Evolutionary conservation across 2,113 vertebrate species (phyloP), one percentile per base, ranked within the genome.

Genomic region (Paradoxurus hermaphroditus): DNA sequence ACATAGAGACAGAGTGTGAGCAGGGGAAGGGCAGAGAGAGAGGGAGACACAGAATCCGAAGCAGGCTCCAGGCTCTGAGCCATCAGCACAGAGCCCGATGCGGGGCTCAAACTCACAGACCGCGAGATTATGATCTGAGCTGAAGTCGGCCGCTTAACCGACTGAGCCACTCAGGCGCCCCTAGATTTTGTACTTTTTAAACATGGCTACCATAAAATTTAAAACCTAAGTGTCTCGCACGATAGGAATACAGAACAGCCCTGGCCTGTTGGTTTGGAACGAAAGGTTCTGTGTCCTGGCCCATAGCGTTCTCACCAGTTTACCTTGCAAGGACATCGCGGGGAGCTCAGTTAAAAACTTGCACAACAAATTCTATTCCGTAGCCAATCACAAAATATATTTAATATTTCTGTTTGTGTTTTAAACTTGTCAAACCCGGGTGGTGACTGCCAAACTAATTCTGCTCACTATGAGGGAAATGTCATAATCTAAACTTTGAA

Each of bases 261-360:
- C 19, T 72, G 78, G 36, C 75, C 53, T 89, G n/a, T 39, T 87
- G 41, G 41, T 16, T 70, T 34, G 18, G 41, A 77, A 56, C 11
- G 5, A 56, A 49, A 63, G 23, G 36, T 65, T 56, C 67, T 29
- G 2, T 62, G 81, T 63, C 19, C 29, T 59, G 31, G 59, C 18
- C 56, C 44, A 63, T 5, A 25, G 36, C 51, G 23, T 84, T 86
- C 41, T 83, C 9, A 53, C 27, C 25, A 25, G 23, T 21, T 89
- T 49, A 27, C 44, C 1, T 88, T 34, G 3, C 49, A 39, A 89
- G 13, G 53, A 25, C 39, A 27, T 81, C 49, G 13, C 0, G 10
- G 2, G 49, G 90, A 98, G 98, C 97, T 97, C 86, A 91, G 16
- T 70, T 84, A 27, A 82, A 95, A 86, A 68, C 9, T 39, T 5